phyloP scores from a whole-genome alignment of 2,797 vertebrate species.

The Cyprinella venusta region DNA sequence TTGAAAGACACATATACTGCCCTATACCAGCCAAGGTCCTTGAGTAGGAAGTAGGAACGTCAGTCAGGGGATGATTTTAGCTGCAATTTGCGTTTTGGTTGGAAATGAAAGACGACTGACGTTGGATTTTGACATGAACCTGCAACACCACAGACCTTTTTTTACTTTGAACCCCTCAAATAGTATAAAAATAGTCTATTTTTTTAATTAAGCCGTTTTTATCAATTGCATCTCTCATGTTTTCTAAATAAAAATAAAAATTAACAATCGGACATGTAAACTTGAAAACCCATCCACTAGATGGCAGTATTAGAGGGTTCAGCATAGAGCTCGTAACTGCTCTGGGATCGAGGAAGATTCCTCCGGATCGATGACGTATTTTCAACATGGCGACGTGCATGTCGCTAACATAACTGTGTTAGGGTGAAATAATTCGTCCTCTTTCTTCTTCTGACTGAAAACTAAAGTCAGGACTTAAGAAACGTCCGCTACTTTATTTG shows the following conservation, averaged over 20 bases:
- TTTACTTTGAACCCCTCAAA: not conserved
- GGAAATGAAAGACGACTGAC: too few species aligned
- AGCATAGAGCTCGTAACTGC: not conserved
- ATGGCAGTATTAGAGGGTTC: not conserved
- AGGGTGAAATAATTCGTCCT: not conserved
- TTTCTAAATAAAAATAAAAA: too few species aligned
- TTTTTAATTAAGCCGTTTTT: not conserved
- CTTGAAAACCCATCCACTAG: conserved; percentile 14
- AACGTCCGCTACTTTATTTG: not conserved
- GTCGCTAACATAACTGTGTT: not conserved
- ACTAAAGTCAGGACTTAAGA: not conserved
- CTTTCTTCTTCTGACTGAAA: not conserved
- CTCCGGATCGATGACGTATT: not conserved
- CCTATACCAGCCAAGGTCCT: too few species aligned
- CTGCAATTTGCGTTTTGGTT: too few species aligned
- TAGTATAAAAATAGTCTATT: not conserved
- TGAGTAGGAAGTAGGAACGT: too few species aligned
- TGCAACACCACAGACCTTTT: not conserved
- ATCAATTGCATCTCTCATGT: too few species aligned
- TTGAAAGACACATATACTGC: too few species aligned
- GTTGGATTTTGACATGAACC: too few species aligned
- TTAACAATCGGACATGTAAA: too few species aligned
- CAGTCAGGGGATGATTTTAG: too few species aligned
- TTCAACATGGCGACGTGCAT: conserved; percentile 48
- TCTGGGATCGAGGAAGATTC: not conserved